Conservation (phyloP, 2,888 invertebrate species). For the Tigriopus californicus region DNA sequence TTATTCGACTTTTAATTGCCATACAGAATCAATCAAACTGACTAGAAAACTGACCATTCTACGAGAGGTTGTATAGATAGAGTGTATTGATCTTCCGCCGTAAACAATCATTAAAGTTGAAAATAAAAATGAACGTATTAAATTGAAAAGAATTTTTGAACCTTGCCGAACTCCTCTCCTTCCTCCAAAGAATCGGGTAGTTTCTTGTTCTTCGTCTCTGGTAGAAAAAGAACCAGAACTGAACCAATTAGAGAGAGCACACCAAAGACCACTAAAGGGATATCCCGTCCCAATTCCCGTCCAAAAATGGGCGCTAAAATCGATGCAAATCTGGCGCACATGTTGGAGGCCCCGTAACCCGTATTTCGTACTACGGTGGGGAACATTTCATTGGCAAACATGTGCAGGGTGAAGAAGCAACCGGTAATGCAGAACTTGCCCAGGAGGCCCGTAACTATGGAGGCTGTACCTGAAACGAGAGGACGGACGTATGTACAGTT, state of each 20-base stretch:
- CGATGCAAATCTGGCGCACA: conserved; percentile 28
- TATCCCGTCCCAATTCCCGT: neutral
- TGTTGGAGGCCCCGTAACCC: conserved; percentile 29
- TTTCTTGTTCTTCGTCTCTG: conserved; percentile 63
- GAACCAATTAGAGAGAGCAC: conserved; percentile 60
- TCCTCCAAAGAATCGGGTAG: conserved; percentile 71
- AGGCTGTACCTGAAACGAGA: neutral
- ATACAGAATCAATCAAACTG: too few species aligned
- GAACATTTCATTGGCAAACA: conserved; percentile 30
- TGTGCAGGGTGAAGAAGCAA: conserved; percentile 29
- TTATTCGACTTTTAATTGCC: too few species aligned
- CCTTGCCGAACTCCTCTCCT: conserved; percentile 65
- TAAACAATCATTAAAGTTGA: too few species aligned
- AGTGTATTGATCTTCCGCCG: too few species aligned
- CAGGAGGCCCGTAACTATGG: conserved; percentile 24
- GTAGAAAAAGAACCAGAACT: conserved; percentile 53
- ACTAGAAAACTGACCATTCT: too few species aligned
- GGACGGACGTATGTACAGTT: too few species aligned
- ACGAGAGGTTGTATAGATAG: too few species aligned
- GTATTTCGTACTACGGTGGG: conserved; percentile 30
- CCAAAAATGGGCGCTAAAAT: conserved; percentile 28
- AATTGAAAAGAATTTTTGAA: conserved; percentile 23
- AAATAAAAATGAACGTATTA: too few species aligned
- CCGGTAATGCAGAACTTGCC: conserved; percentile 29
- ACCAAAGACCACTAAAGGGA: conserved; percentile 64